These are phyloP conservation scores for Brachionus koreanus DNA, from an alignment of 1,140 invertebrate species.

Conservation along the genomic window DNA sequence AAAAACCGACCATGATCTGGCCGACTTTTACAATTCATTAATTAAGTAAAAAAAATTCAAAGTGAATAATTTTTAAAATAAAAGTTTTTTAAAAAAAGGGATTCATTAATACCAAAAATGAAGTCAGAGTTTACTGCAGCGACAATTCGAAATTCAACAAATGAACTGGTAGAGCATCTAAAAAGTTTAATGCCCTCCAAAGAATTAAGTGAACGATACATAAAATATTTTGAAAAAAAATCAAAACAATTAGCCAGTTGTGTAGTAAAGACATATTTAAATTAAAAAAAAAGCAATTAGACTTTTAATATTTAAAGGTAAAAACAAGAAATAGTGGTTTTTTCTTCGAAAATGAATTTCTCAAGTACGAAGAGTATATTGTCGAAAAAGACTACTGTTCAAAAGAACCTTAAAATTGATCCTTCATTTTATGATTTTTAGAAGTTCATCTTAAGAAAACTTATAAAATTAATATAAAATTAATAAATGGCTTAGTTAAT, in stretches of 20 bases:
- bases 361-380: background rate
- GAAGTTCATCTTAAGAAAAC: too few species aligned
- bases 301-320: background rate
- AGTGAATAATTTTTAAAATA: background rate
- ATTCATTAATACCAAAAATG: background rate
- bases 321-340: background rate
- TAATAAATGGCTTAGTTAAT: too few species aligned
- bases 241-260: background rate
- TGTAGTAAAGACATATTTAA: background rate
- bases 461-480: too few species aligned
- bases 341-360: background rate
- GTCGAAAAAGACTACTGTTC: background rate
- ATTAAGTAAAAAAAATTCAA: background rate
- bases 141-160: background rate
- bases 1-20: background rate
- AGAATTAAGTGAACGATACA: background rate
- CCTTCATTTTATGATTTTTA: background rate
- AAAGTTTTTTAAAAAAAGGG: background rate
- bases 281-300: background rate
- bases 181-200: background rate
- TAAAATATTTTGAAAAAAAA: background rate
- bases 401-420: background rate
- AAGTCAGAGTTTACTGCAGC: background rate
- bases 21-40: background rate
- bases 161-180: background rate